Evolutionary conservation across 2,888 invertebrate species (phyloP), one percentile per base, ranked within the genome.

Genomic region (Andrena trimmerana): DNA sequence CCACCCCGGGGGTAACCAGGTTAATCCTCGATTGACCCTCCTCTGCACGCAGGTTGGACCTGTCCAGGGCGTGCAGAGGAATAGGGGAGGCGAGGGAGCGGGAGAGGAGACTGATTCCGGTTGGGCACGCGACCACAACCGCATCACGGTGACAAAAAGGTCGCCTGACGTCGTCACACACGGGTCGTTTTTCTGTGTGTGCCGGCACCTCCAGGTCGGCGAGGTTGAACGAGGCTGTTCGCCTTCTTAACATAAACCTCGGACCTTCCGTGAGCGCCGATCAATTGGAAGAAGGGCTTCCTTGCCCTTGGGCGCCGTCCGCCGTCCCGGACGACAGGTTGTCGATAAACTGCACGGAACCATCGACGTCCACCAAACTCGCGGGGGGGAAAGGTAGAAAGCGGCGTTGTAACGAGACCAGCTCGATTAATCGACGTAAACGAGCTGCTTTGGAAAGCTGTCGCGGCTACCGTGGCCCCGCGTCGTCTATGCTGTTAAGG

Each of bases 21-120:
- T 93, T 93, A 93, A 93, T 92, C 91, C 92, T 87, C 90, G 90
- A 91, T 92, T 93, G 92, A 93, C 93, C 93, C 91, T 89, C 86
- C 85, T 81, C 63, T 84, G 80, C 86, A 69, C 81, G 86, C 90
- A 89, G 91, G 89, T 90, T 87, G 85, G 85, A 89, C 90, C 89
- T 88, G 86, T 84, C 84, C 82, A 84, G 59, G 71, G 68, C 71
- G 75, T 70, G 80, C 65, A 59, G 31, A 77, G 74, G 81, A 75
- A 73, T 72, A 52, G 81, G 77, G 75, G 81, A 68, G 71, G 59
- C 74, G 48, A 10, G 69, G 71, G 72, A 75, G 85, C 54, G 71
- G 86, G 83, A 85, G 81, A 42, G 42, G 42, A 86, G 83, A 87
- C 79, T 81, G 89, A 93, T 92, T 92, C 91, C 90, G 90, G 92